Conservation (phyloP, 2,797 vertebrate species). For the Triplophysa yarkandensis region DNA sequence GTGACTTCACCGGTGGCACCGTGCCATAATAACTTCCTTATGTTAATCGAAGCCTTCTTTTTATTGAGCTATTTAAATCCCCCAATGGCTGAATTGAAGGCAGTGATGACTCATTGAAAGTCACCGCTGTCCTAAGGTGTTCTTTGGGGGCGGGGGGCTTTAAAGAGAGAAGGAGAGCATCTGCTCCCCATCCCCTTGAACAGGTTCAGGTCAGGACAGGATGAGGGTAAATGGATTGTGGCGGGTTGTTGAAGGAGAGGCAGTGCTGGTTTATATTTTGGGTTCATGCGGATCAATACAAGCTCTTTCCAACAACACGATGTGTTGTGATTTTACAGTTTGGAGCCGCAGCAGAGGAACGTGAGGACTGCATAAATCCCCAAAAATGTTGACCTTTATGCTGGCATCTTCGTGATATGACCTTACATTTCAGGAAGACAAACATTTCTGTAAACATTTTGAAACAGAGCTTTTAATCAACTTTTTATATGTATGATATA, state of each 20-base stretch:
- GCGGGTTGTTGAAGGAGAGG: background rate
- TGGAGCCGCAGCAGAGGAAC: constrained; percentile 3
- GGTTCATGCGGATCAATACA: constrained; percentile 29
- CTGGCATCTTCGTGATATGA: background rate
- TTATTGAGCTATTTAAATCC: constrained; percentile 36
- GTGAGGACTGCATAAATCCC: background rate
- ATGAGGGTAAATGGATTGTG: constrained; percentile 4
- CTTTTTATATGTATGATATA: too few species aligned
- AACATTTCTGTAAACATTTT: too few species aligned
- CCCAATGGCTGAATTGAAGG: background rate
- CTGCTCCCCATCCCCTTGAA: constrained; percentile 45
- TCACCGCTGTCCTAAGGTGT: constrained; percentile 25
- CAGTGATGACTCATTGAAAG: constrained; percentile 43
- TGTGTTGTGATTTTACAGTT: background rate
- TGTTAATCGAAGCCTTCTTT: constrained; percentile 28
- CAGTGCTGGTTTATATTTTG: background rate
- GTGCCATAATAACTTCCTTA: constrained; percentile 5
- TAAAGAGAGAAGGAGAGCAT: constrained; percentile 41
- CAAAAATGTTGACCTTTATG: background rate
- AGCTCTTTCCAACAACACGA: background rate
- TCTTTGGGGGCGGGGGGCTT: constrained; percentile 18
- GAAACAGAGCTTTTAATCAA: too few species aligned
- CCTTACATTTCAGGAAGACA: too few species aligned
- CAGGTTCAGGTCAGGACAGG: constrained; percentile 38
- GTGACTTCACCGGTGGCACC: constrained; percentile 15